Evolutionary conservation across 2,888 invertebrate genomes (phyloP).

Genomic region (Pristionchus mayeri): DNA sequence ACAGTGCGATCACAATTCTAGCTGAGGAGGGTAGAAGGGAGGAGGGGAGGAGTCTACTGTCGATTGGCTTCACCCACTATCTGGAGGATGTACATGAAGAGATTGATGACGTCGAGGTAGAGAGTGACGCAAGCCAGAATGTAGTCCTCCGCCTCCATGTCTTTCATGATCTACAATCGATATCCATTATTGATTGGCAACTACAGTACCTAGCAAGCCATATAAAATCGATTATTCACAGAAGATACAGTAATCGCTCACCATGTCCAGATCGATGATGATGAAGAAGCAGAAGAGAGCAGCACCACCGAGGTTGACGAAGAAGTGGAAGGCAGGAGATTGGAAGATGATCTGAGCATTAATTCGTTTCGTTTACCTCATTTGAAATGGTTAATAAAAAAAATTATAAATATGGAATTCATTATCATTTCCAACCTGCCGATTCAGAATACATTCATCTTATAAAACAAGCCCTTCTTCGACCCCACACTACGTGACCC

Average conservation of each 20-base stretch:
- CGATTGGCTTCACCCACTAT: constrained; percentile 67
- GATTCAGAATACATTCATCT: no score
- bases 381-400: no score
- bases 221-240: no score
- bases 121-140: constrained; percentile 89
- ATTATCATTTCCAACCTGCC: no score
- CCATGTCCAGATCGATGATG: constrained; percentile 88
- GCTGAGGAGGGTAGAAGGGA: not conserved
- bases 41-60: constrained; percentile 52
- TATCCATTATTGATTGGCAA: not conserved
- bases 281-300: constrained; percentile 86
- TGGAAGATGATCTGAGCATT: constrained; percentile 83
- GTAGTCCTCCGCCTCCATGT: constrained; percentile 85
- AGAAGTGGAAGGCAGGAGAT: constrained; percentile 84
- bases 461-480: no score
- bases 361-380: not conserved
- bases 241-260: constrained; percentile 81
- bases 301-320: constrained; percentile 84
- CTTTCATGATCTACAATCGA: constrained; percentile 63
- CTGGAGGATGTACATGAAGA: constrained; percentile 86
- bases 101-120: constrained; percentile 89
- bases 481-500: constrained; percentile 66
- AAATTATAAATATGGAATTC: not conserved
- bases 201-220: not conserved
- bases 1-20: not conserved